These are phyloP conservation scores for Synanthedon vespiformis DNA, from an alignment of 2,888 invertebrate species.

Conservation along the genomic window DNA sequence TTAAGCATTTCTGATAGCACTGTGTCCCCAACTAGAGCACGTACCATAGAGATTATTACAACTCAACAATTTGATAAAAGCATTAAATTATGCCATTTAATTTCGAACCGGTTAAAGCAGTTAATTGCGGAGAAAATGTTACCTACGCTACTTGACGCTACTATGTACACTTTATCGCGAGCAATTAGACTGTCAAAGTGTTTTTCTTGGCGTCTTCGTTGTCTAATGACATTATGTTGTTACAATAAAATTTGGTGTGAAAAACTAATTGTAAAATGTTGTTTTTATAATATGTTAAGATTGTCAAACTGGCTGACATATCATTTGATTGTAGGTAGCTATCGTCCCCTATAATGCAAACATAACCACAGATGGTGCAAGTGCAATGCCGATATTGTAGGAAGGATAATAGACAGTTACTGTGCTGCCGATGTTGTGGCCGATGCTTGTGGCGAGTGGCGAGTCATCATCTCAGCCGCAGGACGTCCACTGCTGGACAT, in stretches of 20 bases:
- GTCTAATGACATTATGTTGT: background rate
- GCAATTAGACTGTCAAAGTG: background rate
- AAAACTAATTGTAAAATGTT: background rate
- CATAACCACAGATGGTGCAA: too few species aligned
- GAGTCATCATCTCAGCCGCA: too few species aligned
- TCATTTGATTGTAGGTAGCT: too few species aligned
- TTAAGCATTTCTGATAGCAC: constrained; percentile 6
- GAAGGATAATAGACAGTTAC: too few species aligned
- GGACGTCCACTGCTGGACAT: too few species aligned
- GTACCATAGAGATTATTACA: constrained; percentile 35
- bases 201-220: background rate
- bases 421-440: too few species aligned
- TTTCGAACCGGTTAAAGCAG: constrained; percentile 12
- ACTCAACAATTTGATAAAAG: constrained; percentile 35
- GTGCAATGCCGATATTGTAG: too few species aligned
- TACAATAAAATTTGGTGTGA: background rate
- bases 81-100: constrained; percentile 53
- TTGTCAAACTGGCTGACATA: too few species aligned
- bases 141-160: background rate
- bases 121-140: constrained; percentile 4
- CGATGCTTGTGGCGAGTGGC: too few species aligned
- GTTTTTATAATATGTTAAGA: too few species aligned
- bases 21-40: constrained; percentile 23
- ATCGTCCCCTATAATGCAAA: too few species aligned
- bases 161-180: background rate